phyloP scores from a whole-genome alignment of 1,140 invertebrate species.

The Piezodorus guildinii region DNA sequence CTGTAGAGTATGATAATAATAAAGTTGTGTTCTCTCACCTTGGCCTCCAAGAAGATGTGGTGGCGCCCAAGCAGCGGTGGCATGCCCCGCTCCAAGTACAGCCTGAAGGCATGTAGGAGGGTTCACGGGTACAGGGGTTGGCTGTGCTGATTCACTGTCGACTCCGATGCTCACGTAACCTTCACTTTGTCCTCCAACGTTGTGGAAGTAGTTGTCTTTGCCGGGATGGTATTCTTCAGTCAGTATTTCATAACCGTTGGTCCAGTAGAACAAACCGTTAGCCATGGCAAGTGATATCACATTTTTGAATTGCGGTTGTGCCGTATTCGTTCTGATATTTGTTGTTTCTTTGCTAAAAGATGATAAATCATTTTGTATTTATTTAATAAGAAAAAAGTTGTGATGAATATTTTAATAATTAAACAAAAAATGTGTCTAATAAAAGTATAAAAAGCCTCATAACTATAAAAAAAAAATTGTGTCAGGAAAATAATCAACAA shows the following conservation, averaged over 20 bases:
- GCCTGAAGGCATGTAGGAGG: constrained; percentile 64
- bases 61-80: constrained; percentile 63
- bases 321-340: constrained; percentile 59
- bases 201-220: constrained; percentile 59
- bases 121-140: constrained; percentile 61
- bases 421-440: no score
- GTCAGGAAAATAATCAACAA: no score
- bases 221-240: constrained; percentile 57
- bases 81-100: constrained; percentile 57
- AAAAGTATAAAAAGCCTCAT: no score
- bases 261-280: constrained; percentile 71
- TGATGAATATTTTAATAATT: no score
- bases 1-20: no score
- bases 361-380: constrained; percentile 16
- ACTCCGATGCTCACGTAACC: constrained; percentile 44
- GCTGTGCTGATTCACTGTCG: constrained; percentile 52
- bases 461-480: no score
- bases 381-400: no score
- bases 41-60: constrained; percentile 65
- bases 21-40: constrained; percentile 38
- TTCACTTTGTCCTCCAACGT: constrained; percentile 44
- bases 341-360: constrained; percentile 48
- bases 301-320: constrained; percentile 62
- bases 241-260: constrained; percentile 57
- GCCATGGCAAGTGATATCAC: constrained; percentile 62